Evolutionary conservation across 2,113 vertebrate genomes (phyloP).

Genomic region (Falco punctatus): DNA sequence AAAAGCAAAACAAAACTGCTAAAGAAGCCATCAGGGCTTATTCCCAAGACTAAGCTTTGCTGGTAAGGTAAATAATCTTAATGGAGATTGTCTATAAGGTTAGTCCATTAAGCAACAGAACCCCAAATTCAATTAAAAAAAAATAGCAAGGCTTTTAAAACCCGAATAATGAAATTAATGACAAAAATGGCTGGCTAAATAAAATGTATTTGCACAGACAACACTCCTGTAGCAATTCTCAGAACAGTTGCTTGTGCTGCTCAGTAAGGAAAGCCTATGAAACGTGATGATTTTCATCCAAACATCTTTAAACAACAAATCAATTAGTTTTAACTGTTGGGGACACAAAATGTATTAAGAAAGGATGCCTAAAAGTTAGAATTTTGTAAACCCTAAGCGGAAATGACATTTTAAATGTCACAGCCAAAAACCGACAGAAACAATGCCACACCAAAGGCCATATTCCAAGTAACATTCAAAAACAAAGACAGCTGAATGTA

Average conservation of each 20-base stretch:
- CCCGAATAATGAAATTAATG: not conserved
- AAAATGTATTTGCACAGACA: slow-evolving; percentile 10
- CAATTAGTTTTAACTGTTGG: slow-evolving; percentile 57
- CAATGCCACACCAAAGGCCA: slow-evolving; percentile 72
- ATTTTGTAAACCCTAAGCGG: slow-evolving; percentile 63
- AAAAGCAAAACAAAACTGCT: not conserved
- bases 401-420: slow-evolving; percentile 76
- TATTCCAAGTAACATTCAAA: slow-evolving; percentile 67
- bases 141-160: not conserved
- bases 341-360: slow-evolving; percentile 50
- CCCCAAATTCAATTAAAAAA: not conserved
- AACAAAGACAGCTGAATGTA: slow-evolving; percentile 55
- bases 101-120: not conserved
- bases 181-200: not conserved
- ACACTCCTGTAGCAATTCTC: slow-evolving; percentile 10
- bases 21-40: not conserved
- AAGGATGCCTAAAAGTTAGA: slow-evolving; percentile 59
- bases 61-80: not conserved
- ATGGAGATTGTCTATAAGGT: not conserved
- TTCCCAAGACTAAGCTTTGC: not conserved
- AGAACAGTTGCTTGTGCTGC: not conserved
- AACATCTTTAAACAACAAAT: slow-evolving; percentile 51
- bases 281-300: slow-evolving; percentile 1
- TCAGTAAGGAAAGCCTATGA: not conserved
- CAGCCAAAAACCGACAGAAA: slow-evolving; percentile 62